phyloP scores from a whole-genome alignment of 1,140 invertebrate species.

The Tetragnatha versicolor region DNA sequence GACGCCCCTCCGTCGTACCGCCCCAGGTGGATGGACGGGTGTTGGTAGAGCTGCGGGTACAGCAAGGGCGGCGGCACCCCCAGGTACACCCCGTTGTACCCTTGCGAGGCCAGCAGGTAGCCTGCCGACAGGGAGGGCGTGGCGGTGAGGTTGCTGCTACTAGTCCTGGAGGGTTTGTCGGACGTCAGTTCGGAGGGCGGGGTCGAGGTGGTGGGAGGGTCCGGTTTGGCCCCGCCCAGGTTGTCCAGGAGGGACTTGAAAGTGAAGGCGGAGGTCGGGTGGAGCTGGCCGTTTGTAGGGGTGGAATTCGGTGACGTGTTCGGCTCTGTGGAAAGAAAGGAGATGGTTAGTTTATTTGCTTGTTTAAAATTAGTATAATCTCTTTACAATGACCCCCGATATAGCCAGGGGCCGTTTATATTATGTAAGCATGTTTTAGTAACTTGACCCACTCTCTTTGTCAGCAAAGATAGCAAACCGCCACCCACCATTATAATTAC shows the following conservation, averaged over 20 bases:
- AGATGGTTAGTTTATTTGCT: no score
- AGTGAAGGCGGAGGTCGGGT: constrained; percentile 36
- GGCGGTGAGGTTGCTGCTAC: not conserved
- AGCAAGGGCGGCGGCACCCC: constrained; percentile 71
- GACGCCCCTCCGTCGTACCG: constrained; percentile 19
- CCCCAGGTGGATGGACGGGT: constrained; percentile 66
- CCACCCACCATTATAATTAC: no score
- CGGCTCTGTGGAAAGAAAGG: constrained; percentile 25
- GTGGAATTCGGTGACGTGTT: constrained; percentile 21
- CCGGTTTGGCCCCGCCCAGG: constrained; percentile 13
- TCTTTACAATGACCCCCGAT: no score
- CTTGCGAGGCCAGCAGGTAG: constrained; percentile 54
- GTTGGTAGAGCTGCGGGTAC: constrained; percentile 78
- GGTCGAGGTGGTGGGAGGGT: not conserved
- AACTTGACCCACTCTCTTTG: no score
- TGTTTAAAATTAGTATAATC: no score
- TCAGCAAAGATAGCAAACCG: no score
- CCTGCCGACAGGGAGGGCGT: constrained; percentile 12
- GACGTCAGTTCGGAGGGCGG: not conserved
- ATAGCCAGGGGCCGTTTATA: no score
- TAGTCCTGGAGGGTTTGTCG: constrained; percentile 6
- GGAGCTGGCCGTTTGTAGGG: constrained; percentile 7
- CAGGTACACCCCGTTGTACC: constrained; percentile 57
- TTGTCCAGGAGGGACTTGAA: constrained; percentile 45
- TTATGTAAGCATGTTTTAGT: no score